phyloP scores from a whole-genome alignment of 2,888 invertebrate species.

The Campaea margaritaria region DNA sequence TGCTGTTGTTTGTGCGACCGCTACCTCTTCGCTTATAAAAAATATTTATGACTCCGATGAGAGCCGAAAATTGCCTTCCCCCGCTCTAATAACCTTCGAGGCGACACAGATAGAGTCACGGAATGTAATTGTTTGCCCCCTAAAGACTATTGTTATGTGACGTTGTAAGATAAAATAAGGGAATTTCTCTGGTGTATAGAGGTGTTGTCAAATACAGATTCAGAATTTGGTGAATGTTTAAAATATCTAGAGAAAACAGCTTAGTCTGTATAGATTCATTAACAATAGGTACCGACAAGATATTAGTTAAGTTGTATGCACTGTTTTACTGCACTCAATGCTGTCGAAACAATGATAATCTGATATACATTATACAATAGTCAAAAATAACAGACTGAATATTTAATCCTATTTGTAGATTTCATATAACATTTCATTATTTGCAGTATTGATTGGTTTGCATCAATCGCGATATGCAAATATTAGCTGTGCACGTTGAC shows the following conservation, averaged over 20 bases:
- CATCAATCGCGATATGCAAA: slow-evolving; percentile 84
- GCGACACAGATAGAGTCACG: slow-evolving; percentile 25
- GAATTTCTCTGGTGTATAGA: slow-evolving; percentile 5
- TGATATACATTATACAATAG: slow-evolving; percentile 15
- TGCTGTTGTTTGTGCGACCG: slow-evolving; percentile 68
- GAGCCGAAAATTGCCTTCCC: slow-evolving; percentile 62
- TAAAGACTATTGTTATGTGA: slow-evolving; percentile 26
- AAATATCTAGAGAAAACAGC: not conserved
- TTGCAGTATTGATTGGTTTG: slow-evolving; percentile 83
- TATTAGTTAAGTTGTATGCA: no score
- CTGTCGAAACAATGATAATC: not conserved
- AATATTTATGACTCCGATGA: slow-evolving; percentile 63
- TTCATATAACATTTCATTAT: slow-evolving; percentile 79
- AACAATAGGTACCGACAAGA: no score
- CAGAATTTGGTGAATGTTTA: not conserved
- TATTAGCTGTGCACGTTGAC: slow-evolving; percentile 77
- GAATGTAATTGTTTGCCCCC: slow-evolving; percentile 33
- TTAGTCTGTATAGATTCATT: not conserved
- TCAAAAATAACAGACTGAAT: slow-evolving; percentile 55
- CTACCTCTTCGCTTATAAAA: slow-evolving; percentile 65
- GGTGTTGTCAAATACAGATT: slow-evolving; percentile 1
- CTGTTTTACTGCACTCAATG: not conserved
- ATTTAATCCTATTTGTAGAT: slow-evolving; percentile 71
- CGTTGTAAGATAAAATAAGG: slow-evolving; percentile 13
- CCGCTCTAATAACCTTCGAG: slow-evolving; percentile 60